Evolutionary conservation across 2,797 vertebrate species (phyloP).

Genomic region (Monodelphis domestica): DNA sequence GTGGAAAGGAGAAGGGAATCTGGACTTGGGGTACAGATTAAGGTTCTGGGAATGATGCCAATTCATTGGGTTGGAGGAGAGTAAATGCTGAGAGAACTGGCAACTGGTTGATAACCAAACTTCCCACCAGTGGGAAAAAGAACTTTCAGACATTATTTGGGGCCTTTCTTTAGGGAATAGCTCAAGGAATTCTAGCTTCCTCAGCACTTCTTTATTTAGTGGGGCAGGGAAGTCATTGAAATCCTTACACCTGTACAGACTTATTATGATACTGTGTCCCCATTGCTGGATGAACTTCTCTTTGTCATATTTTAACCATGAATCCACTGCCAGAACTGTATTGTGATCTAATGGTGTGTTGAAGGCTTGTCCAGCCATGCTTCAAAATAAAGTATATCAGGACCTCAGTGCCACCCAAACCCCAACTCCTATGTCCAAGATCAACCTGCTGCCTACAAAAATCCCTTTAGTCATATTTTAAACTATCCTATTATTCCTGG

Average conservation of each 20-base stretch:
- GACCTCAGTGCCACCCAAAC: not conserved
- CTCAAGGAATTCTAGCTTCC: not conserved
- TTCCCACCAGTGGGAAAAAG: too few species aligned
- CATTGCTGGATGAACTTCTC: not conserved
- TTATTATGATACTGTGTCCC: not conserved
- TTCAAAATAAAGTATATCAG: not conserved
- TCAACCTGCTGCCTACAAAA: not conserved
- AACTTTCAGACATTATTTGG: not conserved
- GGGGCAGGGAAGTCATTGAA: not conserved
- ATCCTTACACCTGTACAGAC: not conserved
- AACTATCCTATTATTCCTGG: not conserved
- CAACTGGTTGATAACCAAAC: not conserved
- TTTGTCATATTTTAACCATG: not conserved
- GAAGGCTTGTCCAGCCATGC: constrained; percentile 1
- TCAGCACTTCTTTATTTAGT: not conserved
- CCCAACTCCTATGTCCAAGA: too few species aligned
- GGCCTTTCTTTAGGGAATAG: not conserved
- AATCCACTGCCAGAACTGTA: not conserved
- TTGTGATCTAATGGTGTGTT: not conserved
- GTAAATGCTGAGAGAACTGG: not conserved
- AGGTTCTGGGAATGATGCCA: not conserved
- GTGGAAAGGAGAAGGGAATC: not conserved
- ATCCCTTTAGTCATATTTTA: not conserved
- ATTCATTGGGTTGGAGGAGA: not conserved
- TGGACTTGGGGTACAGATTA: not conserved